Conservation (phyloP, 2,113 vertebrate genomes). For the Cavia aperea region DNA sequence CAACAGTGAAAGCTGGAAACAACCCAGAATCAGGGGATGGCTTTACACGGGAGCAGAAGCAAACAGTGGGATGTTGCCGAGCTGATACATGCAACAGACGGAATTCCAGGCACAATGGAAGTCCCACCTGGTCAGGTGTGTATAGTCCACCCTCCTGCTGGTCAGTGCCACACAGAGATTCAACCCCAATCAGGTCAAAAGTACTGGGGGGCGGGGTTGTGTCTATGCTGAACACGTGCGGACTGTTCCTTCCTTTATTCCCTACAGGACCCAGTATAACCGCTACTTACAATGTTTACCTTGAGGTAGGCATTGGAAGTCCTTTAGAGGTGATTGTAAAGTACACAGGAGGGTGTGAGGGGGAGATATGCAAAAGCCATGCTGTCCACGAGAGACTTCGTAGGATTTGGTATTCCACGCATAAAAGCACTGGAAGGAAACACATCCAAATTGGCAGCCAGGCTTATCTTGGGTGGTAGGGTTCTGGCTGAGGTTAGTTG, state of each 20-base stretch:
- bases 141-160: neutral
- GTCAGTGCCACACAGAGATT: neutral
- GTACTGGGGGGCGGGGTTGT: too few relatives aligned
- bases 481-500: neutral
- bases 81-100: neutral
- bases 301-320: neutral
- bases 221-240: too few relatives aligned
- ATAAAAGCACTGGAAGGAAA: neutral
- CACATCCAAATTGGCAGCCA: fast-evolving
- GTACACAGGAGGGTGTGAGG: neutral
- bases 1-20: neutral
- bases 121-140: fast-evolving
- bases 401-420: neutral
- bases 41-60: neutral
- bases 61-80: neutral
- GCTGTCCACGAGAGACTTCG: neutral
- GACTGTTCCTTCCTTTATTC: neutral
- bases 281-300: neutral
- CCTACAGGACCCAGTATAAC: too few relatives aligned
- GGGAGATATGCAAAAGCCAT: neutral
- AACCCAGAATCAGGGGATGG: neutral
- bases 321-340: neutral
- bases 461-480: neutral
- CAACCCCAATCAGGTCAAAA: neutral
- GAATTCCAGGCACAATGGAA: neutral